Conservation (phyloP, 2,888 invertebrate species). For the Hybos culiciformis region DNA sequence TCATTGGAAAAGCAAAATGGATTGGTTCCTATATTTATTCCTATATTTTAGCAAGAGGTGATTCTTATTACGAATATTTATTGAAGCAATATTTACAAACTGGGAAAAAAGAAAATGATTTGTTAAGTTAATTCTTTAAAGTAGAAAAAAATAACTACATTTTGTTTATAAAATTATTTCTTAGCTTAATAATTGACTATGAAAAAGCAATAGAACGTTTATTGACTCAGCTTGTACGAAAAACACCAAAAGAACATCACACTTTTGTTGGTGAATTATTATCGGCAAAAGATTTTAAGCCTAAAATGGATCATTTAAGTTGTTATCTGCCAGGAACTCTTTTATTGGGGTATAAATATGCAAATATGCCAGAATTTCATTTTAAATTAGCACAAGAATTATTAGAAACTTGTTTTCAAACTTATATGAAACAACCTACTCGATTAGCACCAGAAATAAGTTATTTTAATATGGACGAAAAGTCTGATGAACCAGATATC, state of each 20-base stretch:
- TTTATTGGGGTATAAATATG: constrained; percentile 72
- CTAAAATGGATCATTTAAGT: constrained; percentile 96
- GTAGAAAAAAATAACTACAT: constrained; percentile 23
- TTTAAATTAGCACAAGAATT: constrained; percentile 78
- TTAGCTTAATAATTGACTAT: constrained; percentile 74
- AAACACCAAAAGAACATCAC: constrained; percentile 33
- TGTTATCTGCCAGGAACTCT: constrained; percentile 93
- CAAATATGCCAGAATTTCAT: constrained; percentile 77
- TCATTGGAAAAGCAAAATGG: constrained; percentile 75
- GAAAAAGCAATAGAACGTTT: constrained; percentile 71
- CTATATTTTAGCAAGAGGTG: constrained; percentile 95
- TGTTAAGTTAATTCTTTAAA: no score
- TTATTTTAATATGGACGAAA: constrained; percentile 73
- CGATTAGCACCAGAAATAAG: constrained; percentile 94
- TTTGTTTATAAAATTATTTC: constrained; percentile 16
- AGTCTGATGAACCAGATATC: constrained; percentile 60
- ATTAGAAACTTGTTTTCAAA: constrained; percentile 84
- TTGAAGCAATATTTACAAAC: constrained; percentile 98
- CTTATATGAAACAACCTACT: constrained; percentile 86
- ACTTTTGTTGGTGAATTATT: constrained; percentile 86
- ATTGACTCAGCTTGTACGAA: constrained; percentile 50
- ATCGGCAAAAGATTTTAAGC: constrained; percentile 63
- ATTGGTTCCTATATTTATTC: constrained; percentile 95
- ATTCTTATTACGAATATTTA: constrained; percentile 97
- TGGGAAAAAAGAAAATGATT: constrained; percentile 67